A percentile compares a stretch with the other conserved stretches of the same genome.
Evolutionary conservation across 2,888 invertebrate species (phyloP).

Genomic region (Lepeophtheirus nordmannii): DNA sequence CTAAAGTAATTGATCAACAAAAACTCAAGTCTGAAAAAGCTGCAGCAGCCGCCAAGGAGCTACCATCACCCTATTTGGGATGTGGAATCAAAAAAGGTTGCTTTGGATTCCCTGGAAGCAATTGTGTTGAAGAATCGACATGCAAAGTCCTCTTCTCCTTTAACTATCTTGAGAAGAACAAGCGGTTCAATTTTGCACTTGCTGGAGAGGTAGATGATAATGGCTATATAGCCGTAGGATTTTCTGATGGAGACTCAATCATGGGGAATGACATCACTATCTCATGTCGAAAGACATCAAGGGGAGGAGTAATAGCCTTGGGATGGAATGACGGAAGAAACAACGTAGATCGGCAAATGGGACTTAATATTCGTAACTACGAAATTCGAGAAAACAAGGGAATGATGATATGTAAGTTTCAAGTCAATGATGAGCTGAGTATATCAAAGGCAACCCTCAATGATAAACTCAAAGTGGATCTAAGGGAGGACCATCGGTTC

Average conservation of each 20-base stretch:
- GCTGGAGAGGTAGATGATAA: neutral
- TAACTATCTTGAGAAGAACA: neutral
- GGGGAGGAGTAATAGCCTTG: neutral
- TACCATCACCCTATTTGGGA: neutral
- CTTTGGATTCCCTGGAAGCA: neutral
- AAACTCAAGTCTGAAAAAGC: neutral
- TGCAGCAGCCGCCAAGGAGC: neutral
- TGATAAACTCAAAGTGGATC: conserved; percentile 7
- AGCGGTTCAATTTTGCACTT: conserved; percentile 9
- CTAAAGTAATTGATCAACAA: neutral
- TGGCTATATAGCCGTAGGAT: conserved; percentile 3
- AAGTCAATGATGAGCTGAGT: neutral
- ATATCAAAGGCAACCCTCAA: conserved; percentile 3
- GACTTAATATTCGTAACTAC: neutral
- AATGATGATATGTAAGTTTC: neutral
- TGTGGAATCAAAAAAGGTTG: conserved; percentile 13
- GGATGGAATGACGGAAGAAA: neutral
- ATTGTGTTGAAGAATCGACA: neutral
- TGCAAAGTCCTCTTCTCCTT: conserved; percentile 7
- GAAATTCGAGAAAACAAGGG: neutral
- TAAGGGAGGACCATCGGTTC: neutral
- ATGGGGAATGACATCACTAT: conserved; percentile 17
- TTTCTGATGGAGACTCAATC: conserved; percentile 7
- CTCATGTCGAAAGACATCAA: neutral
- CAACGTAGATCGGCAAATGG: conserved; percentile 9